phyloP scores from a whole-genome alignment of 2,888 invertebrate genomes.

The Dioctria linearis region DNA sequence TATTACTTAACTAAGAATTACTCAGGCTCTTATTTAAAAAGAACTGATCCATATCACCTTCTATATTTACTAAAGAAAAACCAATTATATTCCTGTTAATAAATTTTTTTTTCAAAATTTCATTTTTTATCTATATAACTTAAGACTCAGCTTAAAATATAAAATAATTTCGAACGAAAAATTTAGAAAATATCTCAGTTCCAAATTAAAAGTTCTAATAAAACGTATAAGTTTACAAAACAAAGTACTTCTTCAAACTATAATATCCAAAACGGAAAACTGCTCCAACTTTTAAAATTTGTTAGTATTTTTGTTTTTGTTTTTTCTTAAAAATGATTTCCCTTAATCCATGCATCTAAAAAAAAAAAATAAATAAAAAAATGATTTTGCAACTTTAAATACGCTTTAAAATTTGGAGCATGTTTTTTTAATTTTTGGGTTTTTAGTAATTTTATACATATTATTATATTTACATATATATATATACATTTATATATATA shows the following conservation, averaged over 20 bases:
- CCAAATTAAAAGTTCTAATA: not conserved
- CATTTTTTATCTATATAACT: too few species aligned
- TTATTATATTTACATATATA: conserved; percentile 3
- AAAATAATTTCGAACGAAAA: not conserved
- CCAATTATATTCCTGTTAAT: too few species aligned
- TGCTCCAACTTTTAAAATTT: conserved; percentile 46
- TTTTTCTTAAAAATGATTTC: conserved; percentile 13
- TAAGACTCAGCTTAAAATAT: too few species aligned
- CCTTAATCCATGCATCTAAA: conserved; percentile 13
- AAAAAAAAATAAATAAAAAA: not conserved
- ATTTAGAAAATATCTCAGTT: conserved; percentile 14
- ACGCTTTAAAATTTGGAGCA: conserved; percentile 48
- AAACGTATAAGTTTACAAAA: not conserved
- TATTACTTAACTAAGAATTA: too few species aligned
- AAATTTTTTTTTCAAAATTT: too few species aligned
- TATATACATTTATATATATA: too few species aligned
- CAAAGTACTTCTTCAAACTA: conserved; percentile 36
- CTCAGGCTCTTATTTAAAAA: too few species aligned
- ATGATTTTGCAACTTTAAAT: conserved; percentile 37
- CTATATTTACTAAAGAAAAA: too few species aligned
- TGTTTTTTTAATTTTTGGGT: conserved; percentile 14
- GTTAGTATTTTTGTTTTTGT: conserved; percentile 17
- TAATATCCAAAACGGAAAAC: conserved; percentile 19
- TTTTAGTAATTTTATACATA: conserved; percentile 16
- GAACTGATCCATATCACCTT: too few species aligned